phyloP scores from a whole-genome alignment of 2,888 invertebrate genomes.

The Ryuthela nishihirai region DNA sequence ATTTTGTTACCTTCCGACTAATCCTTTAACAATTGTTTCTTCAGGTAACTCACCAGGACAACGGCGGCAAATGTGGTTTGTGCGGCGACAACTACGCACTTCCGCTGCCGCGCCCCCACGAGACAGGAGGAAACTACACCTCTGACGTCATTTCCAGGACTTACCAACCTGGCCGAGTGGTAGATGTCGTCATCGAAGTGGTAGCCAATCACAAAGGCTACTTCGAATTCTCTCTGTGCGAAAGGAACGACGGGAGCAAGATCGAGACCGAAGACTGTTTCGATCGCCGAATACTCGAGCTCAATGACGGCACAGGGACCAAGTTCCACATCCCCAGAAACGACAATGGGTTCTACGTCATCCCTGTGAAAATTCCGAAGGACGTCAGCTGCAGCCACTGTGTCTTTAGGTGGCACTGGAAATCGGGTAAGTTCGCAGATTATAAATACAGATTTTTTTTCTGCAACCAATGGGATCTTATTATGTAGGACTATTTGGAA shows the following conservation, averaged over 20 bases:
- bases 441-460: too few species aligned
- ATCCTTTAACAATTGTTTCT: too few species aligned
- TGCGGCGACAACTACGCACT: constrained; percentile 42
- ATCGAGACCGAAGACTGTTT: constrained; percentile 43
- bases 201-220: constrained; percentile 43
- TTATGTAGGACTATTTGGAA: too few species aligned
- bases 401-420: constrained; percentile 43
- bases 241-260: constrained; percentile 24
- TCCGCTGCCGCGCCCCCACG: constrained; percentile 38
- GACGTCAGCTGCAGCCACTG: constrained; percentile 39
- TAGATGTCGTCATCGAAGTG: constrained; percentile 41
- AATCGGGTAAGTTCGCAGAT: constrained; percentile 37
- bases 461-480: too few species aligned
- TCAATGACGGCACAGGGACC: constrained; percentile 30
- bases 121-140: constrained; percentile 42
- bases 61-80: constrained; percentile 43
- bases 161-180: constrained; percentile 38
- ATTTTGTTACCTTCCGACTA: too few species aligned
- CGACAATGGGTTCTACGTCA: constrained; percentile 37
- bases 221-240: constrained; percentile 41
- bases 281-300: constrained; percentile 27
- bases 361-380: constrained; percentile 36
- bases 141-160: constrained; percentile 36
- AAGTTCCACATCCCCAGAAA: constrained; percentile 25
- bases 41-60: constrained; percentile 36